A percentile compares a stretch with the other conserved stretches of the same genome.
Conservation (phyloP, 2,888 invertebrate species). For the Ectemnius continuus region DNA sequence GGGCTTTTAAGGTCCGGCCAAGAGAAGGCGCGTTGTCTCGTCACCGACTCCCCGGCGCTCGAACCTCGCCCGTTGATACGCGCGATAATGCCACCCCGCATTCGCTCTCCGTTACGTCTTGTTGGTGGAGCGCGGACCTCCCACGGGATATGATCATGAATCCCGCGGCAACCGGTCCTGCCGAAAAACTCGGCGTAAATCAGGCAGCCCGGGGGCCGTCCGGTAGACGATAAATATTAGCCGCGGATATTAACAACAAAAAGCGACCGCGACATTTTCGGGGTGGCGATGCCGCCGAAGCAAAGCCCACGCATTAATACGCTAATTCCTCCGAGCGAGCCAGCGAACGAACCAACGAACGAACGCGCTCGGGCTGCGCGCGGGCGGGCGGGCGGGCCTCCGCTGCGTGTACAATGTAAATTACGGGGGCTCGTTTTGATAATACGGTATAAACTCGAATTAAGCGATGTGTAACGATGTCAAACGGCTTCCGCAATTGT, state of each 20-base stretch:
- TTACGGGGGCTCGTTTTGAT: slow-evolving; percentile 44
- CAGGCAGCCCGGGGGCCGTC: not conserved
- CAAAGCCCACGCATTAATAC: slow-evolving; percentile 16
- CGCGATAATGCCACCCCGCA: too few species aligned
- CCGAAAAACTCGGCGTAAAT: slow-evolving; percentile 12
- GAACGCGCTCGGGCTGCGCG: too few species aligned
- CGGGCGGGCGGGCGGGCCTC: not conserved
- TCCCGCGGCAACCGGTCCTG: not conserved
- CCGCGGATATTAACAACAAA: slow-evolving; percentile 11
- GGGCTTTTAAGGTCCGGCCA: slow-evolving; percentile 43
- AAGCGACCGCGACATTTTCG: slow-evolving; percentile 9
- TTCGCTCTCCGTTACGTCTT: too few species aligned
- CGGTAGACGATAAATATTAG: slow-evolving; percentile 11
- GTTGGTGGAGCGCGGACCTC: too few species aligned
- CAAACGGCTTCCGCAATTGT: slow-evolving; percentile 57
- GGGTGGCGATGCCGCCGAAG: slow-evolving; percentile 5
- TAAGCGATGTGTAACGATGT: slow-evolving; percentile 54
- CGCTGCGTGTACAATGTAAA: slow-evolving; percentile 29
- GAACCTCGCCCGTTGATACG: not conserved
- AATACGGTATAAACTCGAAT: slow-evolving; percentile 43
- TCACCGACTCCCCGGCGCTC: slow-evolving; percentile 16
- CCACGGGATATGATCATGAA: too few species aligned
- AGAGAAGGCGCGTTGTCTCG: slow-evolving; percentile 38
- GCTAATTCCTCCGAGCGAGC: slow-evolving; percentile 14
- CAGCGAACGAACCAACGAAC: too few species aligned